A percentile compares a stretch with the other conserved stretches of the same genome.
These are phyloP conservation scores for Saccostrea echinata DNA, from an alignment of 1,140 invertebrate species.

Conservation along the genomic window DNA sequence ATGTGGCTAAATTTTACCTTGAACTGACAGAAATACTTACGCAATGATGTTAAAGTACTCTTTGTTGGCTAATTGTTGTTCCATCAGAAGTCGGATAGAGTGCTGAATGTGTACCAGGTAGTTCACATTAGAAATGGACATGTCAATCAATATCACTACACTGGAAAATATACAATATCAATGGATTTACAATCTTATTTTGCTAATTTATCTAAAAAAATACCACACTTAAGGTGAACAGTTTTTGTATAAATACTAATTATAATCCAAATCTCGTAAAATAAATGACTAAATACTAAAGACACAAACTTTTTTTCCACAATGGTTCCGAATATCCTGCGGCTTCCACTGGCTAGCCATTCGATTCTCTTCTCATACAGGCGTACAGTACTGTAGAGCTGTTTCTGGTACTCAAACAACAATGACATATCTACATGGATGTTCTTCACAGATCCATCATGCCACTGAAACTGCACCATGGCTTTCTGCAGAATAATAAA, in stretches of 20 bases:
- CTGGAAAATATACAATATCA: constrained; percentile 63
- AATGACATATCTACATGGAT: constrained; percentile 79
- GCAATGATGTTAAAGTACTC: constrained; percentile 80
- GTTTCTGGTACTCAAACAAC: constrained; percentile 81
- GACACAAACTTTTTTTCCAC: constrained; percentile 76
- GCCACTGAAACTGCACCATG: constrained; percentile 80
- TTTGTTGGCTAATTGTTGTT: constrained; percentile 79
- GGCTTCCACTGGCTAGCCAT: constrained; percentile 78
- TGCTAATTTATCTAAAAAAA: not conserved
- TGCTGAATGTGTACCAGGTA: constrained; percentile 80
- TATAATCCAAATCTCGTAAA: not conserved
- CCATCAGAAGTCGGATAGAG: constrained; percentile 78
- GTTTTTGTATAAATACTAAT: not conserved
- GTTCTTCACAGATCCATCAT: constrained; percentile 80
- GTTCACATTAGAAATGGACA: constrained; percentile 78
- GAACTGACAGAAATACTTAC: constrained; percentile 64
- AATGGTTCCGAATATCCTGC: constrained; percentile 79
- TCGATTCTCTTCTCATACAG: constrained; percentile 79
- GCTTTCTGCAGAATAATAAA: constrained; percentile 72
- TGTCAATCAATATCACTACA: constrained; percentile 78
- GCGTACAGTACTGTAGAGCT: constrained; percentile 75
- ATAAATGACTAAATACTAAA: not conserved
- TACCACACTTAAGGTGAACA: not conserved
- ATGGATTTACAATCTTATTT: not conserved
- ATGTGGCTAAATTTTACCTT: not conserved